Evolutionary conservation across 2,797 vertebrate species (phyloP), one percentile per base, ranked within the genome.

Genomic region (Ceryle rudis): DNA sequence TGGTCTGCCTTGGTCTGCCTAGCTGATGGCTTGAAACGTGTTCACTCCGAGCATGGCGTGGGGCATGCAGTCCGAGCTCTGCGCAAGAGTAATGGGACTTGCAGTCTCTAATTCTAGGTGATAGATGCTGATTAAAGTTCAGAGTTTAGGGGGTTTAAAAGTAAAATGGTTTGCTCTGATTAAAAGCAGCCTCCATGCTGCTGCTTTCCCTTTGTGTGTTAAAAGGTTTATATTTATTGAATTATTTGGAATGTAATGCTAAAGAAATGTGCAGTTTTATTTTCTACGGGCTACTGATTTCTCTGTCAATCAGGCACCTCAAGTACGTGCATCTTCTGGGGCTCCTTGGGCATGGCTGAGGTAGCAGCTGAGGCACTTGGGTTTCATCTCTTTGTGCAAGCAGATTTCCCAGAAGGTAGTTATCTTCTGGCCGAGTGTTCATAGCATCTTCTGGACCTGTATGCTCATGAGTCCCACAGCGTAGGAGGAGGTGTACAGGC

Each of bases 21-120:
- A 3, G 51, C 0, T 51, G 21, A 8, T 31, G 33, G 31, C 22
- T 3, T 7, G n/a, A 10, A 15, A 11, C 31, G 73, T 15, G 6
- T 21, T 52, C 5, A 0, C 31, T 23, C 25, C 3, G 19, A 54
- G 49, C 8, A 0, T 5, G 42, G 26, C 5, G 4, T n/a, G 41
- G 35, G 49, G 22, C 22, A 2, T 5, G 10, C 1, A 2, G 8
- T 5, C 62, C 21, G 1, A 35, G 41, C 61, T 14, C 49, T 44
- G 42, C 7, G 37, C 42, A 15, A 0, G 1, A 20, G 8, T 7
- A 35, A 28, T 7, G 6, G 35, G 67, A 29, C 49, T 21, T 61
- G 9, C 13, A 60, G 19, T 33, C 10, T 33, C 29, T 57, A 5
- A 26, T 39, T 70, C 57, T 39, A 37, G 86, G 54, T 25, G 39